Base-by-base conservation (phyloP, 2,888 invertebrate species). In the Clusia tigrina region DNA sequence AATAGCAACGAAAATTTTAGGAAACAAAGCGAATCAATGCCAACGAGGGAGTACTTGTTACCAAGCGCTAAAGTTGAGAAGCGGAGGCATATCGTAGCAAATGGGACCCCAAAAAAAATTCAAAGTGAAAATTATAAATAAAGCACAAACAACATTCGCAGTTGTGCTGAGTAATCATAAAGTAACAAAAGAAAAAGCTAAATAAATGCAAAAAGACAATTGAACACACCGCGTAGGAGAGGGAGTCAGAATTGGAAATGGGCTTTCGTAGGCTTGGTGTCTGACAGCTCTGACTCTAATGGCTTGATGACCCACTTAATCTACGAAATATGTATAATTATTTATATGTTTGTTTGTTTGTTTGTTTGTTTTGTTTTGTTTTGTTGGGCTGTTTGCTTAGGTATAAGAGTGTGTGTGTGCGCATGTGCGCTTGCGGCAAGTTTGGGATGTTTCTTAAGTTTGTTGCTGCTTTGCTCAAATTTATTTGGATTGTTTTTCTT, bases 231-330 rank as follows among this genome's bases (percentile, higher is more conserved):
- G 42, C n/a, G n/a, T n/a, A n/a, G n/a, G n/a, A n/a, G n/a, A n/a
- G n/a, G n/a, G n/a, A n/a, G n/a, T n/a, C n/a, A n/a, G n/a, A n/a
- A n/a, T 42, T 46, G 37, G n/a, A 48, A 51, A 52, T 17, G 17
- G 18, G 42, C 38, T 61, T 56, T 24, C 25, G 56, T 20, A 48
- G 25, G 20, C 48, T 52, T 62, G 32, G 32, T 54, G 54, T 38
- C 48, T 48, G 48, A 17, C 52, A 54, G 52, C 54, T 25, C 55
- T 60, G 64, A n/a, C n/a, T n/a, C n/a, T n/a, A n/a, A n/a, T n/a
- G n/a, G n/a, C n/a, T n/a, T n/a, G n/a, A n/a, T n/a, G n/a, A 64
- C 64, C 64, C 60, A 64, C 56, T 57, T 64, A 64, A 57, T 60
- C 48, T 57, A 52, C 48, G 42, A 57, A 64, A 54, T 60, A 60